phyloP scores from a whole-genome alignment of 2,113 vertebrate species.

The Osmerus eperlanus region DNA sequence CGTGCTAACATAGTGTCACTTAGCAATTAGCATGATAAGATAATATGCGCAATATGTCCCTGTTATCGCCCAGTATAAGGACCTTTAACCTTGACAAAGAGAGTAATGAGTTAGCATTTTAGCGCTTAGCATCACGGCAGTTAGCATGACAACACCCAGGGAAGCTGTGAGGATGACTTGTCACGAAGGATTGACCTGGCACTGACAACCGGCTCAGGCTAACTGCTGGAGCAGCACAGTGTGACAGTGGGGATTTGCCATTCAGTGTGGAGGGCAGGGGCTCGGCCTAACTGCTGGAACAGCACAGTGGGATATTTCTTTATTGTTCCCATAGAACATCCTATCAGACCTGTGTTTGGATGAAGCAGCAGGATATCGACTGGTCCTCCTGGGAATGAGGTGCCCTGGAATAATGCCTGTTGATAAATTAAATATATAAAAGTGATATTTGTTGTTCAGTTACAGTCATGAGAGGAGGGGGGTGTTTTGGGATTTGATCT shows the following conservation, averaged over 20 bases:
- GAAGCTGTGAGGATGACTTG: slow-evolving; percentile 44
- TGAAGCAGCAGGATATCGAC: no score
- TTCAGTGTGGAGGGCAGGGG: neutral
- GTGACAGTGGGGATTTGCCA: slow-evolving; percentile 21
- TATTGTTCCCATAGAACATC: neutral
- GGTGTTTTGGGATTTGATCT: no score
- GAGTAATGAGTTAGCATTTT: slow-evolving; percentile 47
- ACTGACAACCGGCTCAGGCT: slow-evolving; percentile 44
- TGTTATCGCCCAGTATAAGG: no score
- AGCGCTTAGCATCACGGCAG: slow-evolving; percentile 58
- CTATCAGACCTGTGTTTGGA: no score
- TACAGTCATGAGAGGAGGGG: no score
- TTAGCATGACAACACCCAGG: slow-evolving; percentile 20
- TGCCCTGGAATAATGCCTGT: no score
- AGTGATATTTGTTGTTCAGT: no score
- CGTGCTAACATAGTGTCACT: slow-evolving; percentile 11
- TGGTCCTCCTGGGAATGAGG: no score
- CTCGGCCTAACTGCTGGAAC: neutral
- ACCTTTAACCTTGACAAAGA: slow-evolving; percentile 46
- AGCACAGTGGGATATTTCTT: neutral
- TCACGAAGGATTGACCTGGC: slow-evolving; percentile 29
- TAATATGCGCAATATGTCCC: slow-evolving; percentile 26
- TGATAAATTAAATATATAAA: no score
- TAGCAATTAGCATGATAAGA: slow-evolving; percentile 52
- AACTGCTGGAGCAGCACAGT: slow-evolving; percentile 37